A percentile compares a stretch with the other conserved stretches of the same genome.
phyloP scores from a whole-genome alignment of 2,797 vertebrate species.

The Agapornis canus region DNA sequence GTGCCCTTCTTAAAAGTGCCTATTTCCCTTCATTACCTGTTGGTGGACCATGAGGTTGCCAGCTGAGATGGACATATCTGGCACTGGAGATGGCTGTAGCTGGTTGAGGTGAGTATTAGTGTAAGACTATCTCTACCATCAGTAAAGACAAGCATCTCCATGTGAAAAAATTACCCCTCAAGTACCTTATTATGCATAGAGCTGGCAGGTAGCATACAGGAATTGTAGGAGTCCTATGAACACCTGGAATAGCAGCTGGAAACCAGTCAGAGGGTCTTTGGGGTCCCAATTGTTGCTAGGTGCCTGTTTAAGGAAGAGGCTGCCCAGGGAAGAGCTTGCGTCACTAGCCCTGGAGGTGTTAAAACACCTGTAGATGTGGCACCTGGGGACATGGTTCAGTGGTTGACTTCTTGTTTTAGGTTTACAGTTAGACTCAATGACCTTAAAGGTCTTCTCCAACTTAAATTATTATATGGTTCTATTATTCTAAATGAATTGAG shows the following conservation, averaged over 20 bases:
- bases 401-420: neutral
- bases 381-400: neutral
- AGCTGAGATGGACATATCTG: neutral
- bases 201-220: neutral
- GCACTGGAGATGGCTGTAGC: neutral
- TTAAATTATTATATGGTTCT: neutral
- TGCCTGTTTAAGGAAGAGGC: neutral
- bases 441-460: neutral
- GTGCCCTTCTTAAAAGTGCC: neutral
- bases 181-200: neutral
- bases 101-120: neutral
- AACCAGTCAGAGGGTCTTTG: neutral
- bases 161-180: neutral
- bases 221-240: neutral
- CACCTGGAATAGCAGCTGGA: neutral
- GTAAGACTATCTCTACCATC: neutral
- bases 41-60: neutral
- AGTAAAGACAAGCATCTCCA: neutral
- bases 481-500: neutral
- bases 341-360: neutral
- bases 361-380: rapidly evolving
- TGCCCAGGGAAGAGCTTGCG: neutral
- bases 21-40: neutral
- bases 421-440: neutral
- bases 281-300: neutral